Evolutionary conservation across 2,888 invertebrate genomes (phyloP).

Genomic region (Lithophane semibrunnea): DNA sequence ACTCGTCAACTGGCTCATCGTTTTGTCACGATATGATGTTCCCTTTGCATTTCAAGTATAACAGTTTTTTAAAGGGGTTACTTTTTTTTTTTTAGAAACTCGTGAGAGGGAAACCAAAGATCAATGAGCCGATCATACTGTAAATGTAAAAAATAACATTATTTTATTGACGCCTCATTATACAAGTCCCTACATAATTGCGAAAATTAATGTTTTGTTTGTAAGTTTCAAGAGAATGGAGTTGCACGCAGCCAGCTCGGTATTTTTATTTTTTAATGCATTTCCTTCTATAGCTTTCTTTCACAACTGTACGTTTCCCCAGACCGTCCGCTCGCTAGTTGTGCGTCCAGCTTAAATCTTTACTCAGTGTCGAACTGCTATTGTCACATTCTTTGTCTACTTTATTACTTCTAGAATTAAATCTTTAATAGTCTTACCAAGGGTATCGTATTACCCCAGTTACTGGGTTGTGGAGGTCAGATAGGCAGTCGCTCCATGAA

Average conservation of each 20-base stretch:
- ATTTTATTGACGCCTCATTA: neutral
- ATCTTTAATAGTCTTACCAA: slow-evolving; percentile 2
- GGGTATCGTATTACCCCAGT: too few species aligned
- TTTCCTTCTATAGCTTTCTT: neutral
- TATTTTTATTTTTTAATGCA: too few species aligned
- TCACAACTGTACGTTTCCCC: slow-evolving; percentile 10
- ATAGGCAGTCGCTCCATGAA: too few species aligned
- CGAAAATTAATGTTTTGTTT: neutral
- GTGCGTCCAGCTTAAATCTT: slow-evolving; percentile 42
- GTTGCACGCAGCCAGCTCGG: neutral
- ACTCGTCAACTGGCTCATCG: neutral
- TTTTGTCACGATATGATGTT: neutral
- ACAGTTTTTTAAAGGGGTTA: neutral
- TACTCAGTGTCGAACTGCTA: slow-evolving; percentile 40
- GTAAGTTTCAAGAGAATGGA: neutral
- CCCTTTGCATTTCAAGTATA: neutral
- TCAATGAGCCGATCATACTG: neutral
- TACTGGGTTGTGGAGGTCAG: too few species aligned
- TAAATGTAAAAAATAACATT: neutral
- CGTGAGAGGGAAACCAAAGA: neutral
- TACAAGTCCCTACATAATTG: neutral
- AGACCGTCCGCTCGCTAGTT: slow-evolving; percentile 23
- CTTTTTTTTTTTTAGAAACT: neutral
- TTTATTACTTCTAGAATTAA: slow-evolving; percentile 12
- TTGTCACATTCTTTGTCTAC: slow-evolving; percentile 17